A percentile compares a stretch with the other conserved stretches of the same genome.
Evolutionary conservation across 2,797 vertebrate species (phyloP).

Genomic region (Lateolabrax maculatus): DNA sequence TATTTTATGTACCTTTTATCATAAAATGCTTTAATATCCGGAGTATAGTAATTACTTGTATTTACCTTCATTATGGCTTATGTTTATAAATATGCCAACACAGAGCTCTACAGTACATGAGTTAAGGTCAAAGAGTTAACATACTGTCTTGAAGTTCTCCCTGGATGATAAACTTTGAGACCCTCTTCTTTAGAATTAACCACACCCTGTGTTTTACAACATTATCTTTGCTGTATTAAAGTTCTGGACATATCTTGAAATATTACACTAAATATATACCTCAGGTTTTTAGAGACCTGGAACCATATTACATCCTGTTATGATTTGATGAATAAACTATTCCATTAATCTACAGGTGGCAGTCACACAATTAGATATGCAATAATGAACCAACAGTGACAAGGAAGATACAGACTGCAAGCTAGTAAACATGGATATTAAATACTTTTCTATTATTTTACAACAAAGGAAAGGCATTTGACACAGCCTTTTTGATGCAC

Average conservation of each 20-base stretch:
- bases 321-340: not conserved
- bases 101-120: not conserved
- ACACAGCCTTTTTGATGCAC: not conserved
- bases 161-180: not conserved
- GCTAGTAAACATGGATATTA: too few relatives aligned
- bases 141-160: not conserved
- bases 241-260: not conserved
- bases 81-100: constrained; percentile 4
- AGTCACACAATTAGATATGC: too few relatives aligned
- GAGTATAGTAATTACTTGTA: not conserved
- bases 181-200: not conserved
- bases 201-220: not conserved
- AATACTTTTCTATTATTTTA: too few relatives aligned
- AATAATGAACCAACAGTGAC: too few relatives aligned
- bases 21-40: not conserved
- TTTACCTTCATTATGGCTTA: not conserved
- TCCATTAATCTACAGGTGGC: too few relatives aligned
- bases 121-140: constrained; percentile 7
- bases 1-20: not conserved
- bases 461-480: too few relatives aligned
- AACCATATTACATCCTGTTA: not conserved
- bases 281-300: too few relatives aligned
- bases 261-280: not conserved
- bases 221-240: not conserved
- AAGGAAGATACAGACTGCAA: too few relatives aligned